phyloP scores from a whole-genome alignment of 2,888 invertebrate species.

The Leptinotarsa juncta region DNA sequence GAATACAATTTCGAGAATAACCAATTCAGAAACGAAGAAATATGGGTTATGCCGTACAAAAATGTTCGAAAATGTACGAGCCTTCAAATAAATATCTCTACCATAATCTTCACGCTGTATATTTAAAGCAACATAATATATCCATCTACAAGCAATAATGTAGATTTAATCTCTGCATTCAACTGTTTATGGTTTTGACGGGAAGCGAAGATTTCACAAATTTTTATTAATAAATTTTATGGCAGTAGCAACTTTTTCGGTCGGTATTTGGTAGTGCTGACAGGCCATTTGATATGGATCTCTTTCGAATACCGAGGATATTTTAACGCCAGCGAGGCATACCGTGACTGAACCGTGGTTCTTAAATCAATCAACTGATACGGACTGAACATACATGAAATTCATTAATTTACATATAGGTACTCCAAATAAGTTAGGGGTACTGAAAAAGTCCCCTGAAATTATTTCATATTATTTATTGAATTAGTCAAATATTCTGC shows the following conservation, averaged over 20 bases:
- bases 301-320: conserved; percentile 23
- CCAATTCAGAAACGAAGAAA: not conserved
- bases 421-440: conserved; percentile 2
- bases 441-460: not conserved
- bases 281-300: conserved; percentile 24
- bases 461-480: not conserved
- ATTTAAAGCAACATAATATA: conserved; percentile 12
- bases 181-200: conserved; percentile 17
- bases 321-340: conserved; percentile 19
- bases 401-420: conserved; percentile 20
- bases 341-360: conserved; percentile 10
- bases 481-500: not conserved
- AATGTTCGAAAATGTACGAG: not conserved
- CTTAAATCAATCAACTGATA: conserved; percentile 28
- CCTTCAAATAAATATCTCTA: conserved; percentile 1
- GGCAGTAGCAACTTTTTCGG: conserved; percentile 24
- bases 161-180: conserved; percentile 24
- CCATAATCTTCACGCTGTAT: conserved; percentile 15
- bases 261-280: conserved; percentile 27
- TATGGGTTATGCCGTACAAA: conserved; percentile 5
- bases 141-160: conserved; percentile 16
- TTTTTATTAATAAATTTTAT: conserved; percentile 23
- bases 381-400: conserved; percentile 25
- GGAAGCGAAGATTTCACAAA: conserved; percentile 14
- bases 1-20: not conserved